Evolutionary conservation across 1,140 invertebrate genomes (phyloP), one percentile per base, ranked within the genome.

Genomic region (Lanistes nyassanus): DNA sequence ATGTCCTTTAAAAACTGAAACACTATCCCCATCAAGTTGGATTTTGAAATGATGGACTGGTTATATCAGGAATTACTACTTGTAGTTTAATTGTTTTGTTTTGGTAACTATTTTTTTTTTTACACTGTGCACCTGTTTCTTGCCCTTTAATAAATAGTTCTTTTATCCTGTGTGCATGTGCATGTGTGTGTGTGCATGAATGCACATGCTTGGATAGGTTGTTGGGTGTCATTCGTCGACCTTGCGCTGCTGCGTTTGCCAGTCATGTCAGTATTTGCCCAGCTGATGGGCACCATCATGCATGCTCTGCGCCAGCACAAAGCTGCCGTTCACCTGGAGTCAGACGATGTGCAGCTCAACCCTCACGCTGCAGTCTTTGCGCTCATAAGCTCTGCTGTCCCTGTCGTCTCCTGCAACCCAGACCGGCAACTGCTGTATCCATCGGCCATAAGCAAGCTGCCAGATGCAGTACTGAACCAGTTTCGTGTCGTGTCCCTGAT

Each of bases 151-250:
- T 13, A 47, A 0, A 47, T 47, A 13, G 5, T 13, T 13, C 39
- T 42, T n/a, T 47, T 3, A 13, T 9, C 2, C 42, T 47, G 42
- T 47, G 42, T 60, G 21, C 47, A 31, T 26, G n/a, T n/a, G n/a
- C n/a, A n/a, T n/a, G n/a, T n/a, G n/a, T n/a, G n/a, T n/a, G n/a
- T n/a, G n/a, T n/a, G n/a, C n/a, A n/a, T n/a, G n/a, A n/a, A n/a
- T n/a, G n/a, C n/a, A n/a, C n/a, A n/a, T n/a, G n/a, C n/a, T 65
- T 31, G 26, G n/a, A 11, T 79, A 84, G 87, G 87, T 13, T 88
- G 82, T 67, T 89, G 87, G 87, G 79, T 88, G 1, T 84, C 83
- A 37, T 89, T 89, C 78, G 85, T 85, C 75, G 84, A 86, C 71
- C 65, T 88, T 23, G 84, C 83, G 62, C 69, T 80, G 29, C 73